Base-by-base conservation (phyloP, 1,140 invertebrate species). In the Drosophila parabipectinata region DNA sequence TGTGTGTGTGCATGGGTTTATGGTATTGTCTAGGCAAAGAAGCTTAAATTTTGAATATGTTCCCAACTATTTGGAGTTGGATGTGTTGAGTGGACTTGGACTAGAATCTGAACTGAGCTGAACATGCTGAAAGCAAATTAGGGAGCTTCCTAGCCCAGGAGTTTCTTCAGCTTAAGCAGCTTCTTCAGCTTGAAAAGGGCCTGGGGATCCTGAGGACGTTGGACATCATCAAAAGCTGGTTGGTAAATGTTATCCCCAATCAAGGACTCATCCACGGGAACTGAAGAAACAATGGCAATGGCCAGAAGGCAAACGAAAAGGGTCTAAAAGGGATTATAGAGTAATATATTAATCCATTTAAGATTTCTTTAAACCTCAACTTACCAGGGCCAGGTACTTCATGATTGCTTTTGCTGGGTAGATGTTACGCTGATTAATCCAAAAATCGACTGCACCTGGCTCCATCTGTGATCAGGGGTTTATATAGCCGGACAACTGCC, bases 131-230 rank as follows among this genome's bases (percentile, higher is more conserved):
- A 18, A 9, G 34, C 9, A 30, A 44, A 44, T 44, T 14, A 1
- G 8, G 15, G 3, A 9, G 2, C 47, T 12, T 47, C 3, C 39
- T 90, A 91, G 12, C 90, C 90, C 47, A 91, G 60, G 26, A 91
- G 73, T 10, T 87, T 78, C 34, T 87, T 78, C 44, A 91, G 53
- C 61, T 91, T 91, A 55, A 91, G 85, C 56, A 91, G 73, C 74
- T 91, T 91, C 75, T 91, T 91, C 55, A 91, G 61, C 61, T 91
- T 91, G 53, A 91, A 91, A 24, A 91, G 77, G 10, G 88, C 63
- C 56, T 91, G 78, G n/a, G 75, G 74, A 57, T 89, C 79, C 59
- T 91, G 77, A 0, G 89, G 81, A 53, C 77, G 76, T 37, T 87
- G 77, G 14, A 85, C 75, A 34, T 91, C 81, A 8, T 84, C 78